Base-by-base conservation (phyloP, 1,140 invertebrate species). In the Venturia canescens region DNA sequence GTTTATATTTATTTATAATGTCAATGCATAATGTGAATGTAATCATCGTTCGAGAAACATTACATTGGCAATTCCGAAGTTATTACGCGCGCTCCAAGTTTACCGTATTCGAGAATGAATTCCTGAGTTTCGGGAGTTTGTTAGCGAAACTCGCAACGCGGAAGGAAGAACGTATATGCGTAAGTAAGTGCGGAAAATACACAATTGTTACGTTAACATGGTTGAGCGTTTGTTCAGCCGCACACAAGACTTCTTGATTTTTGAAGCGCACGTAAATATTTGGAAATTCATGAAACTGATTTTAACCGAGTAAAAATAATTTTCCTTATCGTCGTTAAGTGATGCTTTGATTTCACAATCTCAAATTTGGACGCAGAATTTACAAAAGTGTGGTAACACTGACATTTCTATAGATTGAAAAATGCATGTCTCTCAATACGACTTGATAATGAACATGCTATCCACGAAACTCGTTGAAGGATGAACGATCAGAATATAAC, bases 41-140 rank as follows among this genome's bases (percentile, higher is more conserved):
- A 31, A 70, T 70, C 29, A 31, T 70, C 67, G 27, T 70, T 38
- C 67, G 67, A 34, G 67, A 70, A 70, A 70, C 31, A 70, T 31
- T 70, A 70, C 67, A 38, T 70, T n/a, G 67, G 26, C 26, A 26
- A 27, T 26, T 4, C 26, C 11, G 16, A 67, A 67, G 63, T 67
- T 67, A 67, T 67, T n/a, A 26, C 63, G 26, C 63, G 18, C 18
- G 18, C 21, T 23, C 53, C 18, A n/a, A 53, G 50, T 57, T 57
- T 1, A 18, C n/a, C 2, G 5, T 27, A 67, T 38, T 6, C 29
- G 26, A 38, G 3, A n/a, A 5, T 38, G 34, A 31, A 70, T 5
- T 70, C 13, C 5, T 18, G 16, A 70, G 31, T 70, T 70, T 70
- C 7, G 38, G 7, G 38, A 44, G 3, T 44, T 44, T 44, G 11